A percentile compares a stretch with the other conserved stretches of the same genome.
Evolutionary conservation across 37 sponge, comb jelly and placozoan species (phyloP).

Genomic region (Axinella damicornis): DNA sequence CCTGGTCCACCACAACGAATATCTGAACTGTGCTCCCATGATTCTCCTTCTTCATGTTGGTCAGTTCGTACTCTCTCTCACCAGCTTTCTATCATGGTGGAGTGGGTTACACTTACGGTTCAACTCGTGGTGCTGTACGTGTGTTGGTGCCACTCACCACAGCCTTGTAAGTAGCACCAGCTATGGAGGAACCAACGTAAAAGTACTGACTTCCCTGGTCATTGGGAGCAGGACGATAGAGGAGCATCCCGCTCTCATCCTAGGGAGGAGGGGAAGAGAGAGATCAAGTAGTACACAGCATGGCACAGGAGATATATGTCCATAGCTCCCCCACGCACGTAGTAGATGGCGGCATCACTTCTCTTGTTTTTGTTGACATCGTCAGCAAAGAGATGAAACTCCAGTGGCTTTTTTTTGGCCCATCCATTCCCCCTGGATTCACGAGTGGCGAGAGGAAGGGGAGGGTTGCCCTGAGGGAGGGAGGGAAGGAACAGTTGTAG

Average conservation of each 20-base stretch:
- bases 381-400: slow-evolving; percentile 46
- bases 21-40: slow-evolving; percentile 14
- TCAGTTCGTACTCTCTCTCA: slow-evolving; percentile 36
- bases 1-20: slow-evolving; percentile 57
- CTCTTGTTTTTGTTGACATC: slow-evolving; percentile 12
- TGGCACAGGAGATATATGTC: too few relatives aligned
- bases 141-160: neutral
- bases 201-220: slow-evolving; percentile 19
- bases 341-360: slow-evolving; percentile 54
- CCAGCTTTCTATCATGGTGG: slow-evolving; percentile 61
- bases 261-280: neutral
- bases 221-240: slow-evolving; percentile 48
- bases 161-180: slow-evolving; percentile 1
- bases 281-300: too few relatives aligned
- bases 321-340: neutral
- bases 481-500: too few relatives aligned
- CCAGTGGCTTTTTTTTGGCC: slow-evolving; percentile 5
- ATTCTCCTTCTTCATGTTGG: slow-evolving; percentile 34
- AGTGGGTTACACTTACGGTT: too few relatives aligned
- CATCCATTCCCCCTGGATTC: slow-evolving; percentile 31
- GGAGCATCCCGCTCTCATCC: slow-evolving; percentile 43
- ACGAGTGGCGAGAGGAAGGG: slow-evolving; percentile 17
- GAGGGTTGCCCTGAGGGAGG: slow-evolving; percentile 23
- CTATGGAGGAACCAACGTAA: slow-evolving; percentile 23
- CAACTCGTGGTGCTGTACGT: too few relatives aligned